These are phyloP conservation scores for Lasioglossum malachurum DNA, from an alignment of 2,888 invertebrate species.

Conservation along the genomic window DNA sequence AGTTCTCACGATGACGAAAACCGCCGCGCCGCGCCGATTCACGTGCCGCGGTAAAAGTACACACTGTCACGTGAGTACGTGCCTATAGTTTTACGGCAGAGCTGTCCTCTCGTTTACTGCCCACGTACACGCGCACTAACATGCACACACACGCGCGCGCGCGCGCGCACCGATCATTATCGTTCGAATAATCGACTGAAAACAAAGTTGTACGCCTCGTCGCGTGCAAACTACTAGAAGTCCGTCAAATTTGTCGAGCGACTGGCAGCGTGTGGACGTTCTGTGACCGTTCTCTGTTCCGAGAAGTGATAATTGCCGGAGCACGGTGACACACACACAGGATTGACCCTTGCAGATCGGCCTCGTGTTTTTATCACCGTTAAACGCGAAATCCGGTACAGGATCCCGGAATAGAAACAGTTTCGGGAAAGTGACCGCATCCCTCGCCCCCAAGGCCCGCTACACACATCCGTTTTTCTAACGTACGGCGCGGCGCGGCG, in stretches of 20 bases:
- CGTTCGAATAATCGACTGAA: not conserved
- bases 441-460: too few relatives aligned
- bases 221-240: not conserved
- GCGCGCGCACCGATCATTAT: not conserved
- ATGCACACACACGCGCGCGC: not conserved
- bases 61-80: not conserved
- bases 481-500: too few relatives aligned
- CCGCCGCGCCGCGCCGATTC: not conserved
- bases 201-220: not conserved
- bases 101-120: not conserved
- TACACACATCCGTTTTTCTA: too few relatives aligned
- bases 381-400: constrained; percentile 60
- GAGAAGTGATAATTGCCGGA: constrained; percentile 55
- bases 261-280: constrained; percentile 27
- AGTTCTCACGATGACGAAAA: not conserved
- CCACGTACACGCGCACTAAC: not conserved
- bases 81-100: not conserved
- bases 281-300: too few relatives aligned
- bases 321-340: constrained; percentile 57
- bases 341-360: constrained; percentile 56
- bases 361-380: constrained; percentile 64
- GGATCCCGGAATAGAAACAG: not conserved
- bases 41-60: not conserved
- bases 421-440: not conserved
- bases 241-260: constrained; percentile 6